Evolutionary conservation across 2,888 invertebrate genomes (phyloP).

Genomic region (Synergus gifuensis): DNA sequence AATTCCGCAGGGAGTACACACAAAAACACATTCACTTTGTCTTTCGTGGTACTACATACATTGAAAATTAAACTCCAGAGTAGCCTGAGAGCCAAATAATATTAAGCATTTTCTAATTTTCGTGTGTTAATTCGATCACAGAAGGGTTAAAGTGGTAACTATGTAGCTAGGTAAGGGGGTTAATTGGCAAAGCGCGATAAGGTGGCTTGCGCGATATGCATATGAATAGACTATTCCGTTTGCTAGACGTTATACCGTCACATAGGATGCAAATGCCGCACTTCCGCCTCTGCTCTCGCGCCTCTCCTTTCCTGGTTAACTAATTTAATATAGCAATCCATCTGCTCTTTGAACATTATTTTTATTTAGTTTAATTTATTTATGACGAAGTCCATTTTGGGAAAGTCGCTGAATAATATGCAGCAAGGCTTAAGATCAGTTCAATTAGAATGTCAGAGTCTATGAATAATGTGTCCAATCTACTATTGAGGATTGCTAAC

Average conservation of each 20-base stretch:
- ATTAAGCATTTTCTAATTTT: not conserved
- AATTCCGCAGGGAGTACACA: not conserved
- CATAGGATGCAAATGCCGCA: constrained; percentile 64
- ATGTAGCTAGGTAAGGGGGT: constrained; percentile 45
- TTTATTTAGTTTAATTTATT: not conserved
- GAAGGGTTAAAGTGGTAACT: constrained; percentile 34
- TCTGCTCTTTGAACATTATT: not conserved
- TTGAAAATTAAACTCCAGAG: not conserved
- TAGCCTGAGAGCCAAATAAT: not conserved
- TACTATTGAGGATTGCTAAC: not conserved
- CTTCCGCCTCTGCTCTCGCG: constrained; percentile 52
- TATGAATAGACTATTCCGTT: constrained; percentile 71
- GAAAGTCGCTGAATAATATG: not conserved
- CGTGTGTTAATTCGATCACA: constrained; percentile 16
- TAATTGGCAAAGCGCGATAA: constrained; percentile 73
- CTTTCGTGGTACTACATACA: not conserved
- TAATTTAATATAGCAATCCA: constrained; percentile 14
- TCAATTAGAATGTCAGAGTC: not conserved
- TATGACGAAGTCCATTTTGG: not conserved
- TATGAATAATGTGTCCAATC: not conserved
- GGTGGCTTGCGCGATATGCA: constrained; percentile 70
- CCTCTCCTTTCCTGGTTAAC: constrained; percentile 17
- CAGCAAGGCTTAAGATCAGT: too few species aligned
- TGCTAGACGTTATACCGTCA: constrained; percentile 59
- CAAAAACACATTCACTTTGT: not conserved